A percentile compares a stretch with the other conserved stretches of the same genome.
Conservation (phyloP, 1,140 invertebrate genomes). For the Mercenaria mercenaria region DNA sequence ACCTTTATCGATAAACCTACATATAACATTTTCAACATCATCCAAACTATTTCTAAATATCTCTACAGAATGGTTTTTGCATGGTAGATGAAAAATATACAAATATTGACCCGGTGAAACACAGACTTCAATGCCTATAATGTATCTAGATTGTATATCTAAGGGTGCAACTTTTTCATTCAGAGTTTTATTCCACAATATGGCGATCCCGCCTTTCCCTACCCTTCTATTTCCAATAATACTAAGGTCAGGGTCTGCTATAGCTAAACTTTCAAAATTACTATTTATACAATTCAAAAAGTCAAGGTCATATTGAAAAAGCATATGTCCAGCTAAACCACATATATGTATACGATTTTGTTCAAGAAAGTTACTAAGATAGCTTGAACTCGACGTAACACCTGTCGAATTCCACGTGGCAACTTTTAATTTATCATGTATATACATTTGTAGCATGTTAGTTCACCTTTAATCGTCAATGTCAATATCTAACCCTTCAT, state of each 20-base stretch:
- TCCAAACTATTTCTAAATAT: neutral
- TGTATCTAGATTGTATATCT: neutral
- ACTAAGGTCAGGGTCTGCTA: neutral
- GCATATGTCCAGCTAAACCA: neutral
- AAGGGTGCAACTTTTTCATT: neutral
- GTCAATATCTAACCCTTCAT: neutral
- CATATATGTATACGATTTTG: neutral
- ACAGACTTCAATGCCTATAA: neutral
- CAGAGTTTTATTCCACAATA: neutral
- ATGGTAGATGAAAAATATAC: constrained; percentile 1
- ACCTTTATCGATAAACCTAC: neutral
- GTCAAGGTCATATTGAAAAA: neutral
- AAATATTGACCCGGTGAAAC: neutral
- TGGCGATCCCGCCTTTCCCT: neutral
- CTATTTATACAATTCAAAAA: neutral
- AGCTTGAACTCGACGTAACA: neutral
- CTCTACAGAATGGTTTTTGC: neutral
- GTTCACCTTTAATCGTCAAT: neutral
- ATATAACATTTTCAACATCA: neutral
- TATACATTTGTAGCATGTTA: neutral
- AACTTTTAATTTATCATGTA: neutral
- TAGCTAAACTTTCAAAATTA: neutral
- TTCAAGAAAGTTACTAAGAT: neutral
- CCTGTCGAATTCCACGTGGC: neutral
- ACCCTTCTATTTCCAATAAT: neutral